phyloP scores from a whole-genome alignment of 2,113 vertebrate species.

The Lichenostomus cassidix region DNA sequence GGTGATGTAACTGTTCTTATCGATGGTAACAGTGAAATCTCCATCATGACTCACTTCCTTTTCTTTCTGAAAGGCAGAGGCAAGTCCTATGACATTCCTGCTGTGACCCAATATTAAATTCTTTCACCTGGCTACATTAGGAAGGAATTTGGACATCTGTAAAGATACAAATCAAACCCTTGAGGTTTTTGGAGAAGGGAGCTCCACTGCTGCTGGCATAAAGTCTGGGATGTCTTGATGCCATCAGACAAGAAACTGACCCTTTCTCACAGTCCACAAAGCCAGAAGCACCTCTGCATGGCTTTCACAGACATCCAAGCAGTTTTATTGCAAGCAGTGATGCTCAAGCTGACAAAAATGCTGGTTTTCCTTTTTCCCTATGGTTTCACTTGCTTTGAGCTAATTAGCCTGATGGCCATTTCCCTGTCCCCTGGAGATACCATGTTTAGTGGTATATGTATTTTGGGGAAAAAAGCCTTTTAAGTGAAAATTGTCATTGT shows the following conservation, averaged over 20 bases:
- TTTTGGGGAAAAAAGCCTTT: conserved; percentile 24
- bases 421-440: conserved; percentile 11
- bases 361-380: not conserved
- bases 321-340: not conserved
- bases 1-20: conserved; percentile 18
- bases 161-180: not conserved
- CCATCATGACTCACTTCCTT: not conserved
- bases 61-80: not conserved
- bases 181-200: not conserved
- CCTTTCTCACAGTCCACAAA: not conserved
- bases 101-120: not conserved
- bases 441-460: conserved; percentile 14
- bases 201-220: not conserved
- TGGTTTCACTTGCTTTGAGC: not conserved
- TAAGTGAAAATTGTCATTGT: conserved; percentile 22
- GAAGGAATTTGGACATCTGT: not conserved
- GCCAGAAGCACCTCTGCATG: not conserved
- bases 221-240: not conserved
- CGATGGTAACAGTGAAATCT: not conserved
- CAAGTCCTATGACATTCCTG: not conserved
- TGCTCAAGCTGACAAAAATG: not conserved
- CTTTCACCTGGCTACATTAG: not conserved
- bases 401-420: conserved; percentile 45
- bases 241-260: not conserved
- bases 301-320: not conserved